Evolutionary conservation across 2,888 invertebrate genomes (phyloP).

Genomic region (Physocephala rufipes): DNA sequence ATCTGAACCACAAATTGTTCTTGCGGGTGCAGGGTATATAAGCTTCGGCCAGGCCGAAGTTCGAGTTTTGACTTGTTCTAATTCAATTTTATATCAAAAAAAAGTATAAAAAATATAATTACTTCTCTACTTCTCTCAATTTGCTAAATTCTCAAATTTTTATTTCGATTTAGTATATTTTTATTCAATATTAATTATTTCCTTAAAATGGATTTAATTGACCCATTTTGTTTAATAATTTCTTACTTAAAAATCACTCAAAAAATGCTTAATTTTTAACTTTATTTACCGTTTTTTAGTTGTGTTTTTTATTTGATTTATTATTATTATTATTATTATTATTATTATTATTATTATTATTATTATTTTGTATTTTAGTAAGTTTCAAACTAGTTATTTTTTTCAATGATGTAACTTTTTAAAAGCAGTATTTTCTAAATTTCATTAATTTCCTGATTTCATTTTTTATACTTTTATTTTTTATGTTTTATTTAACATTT

Average conservation of each 20-base stretch:
- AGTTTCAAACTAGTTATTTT: background rate
- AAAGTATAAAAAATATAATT: background rate
- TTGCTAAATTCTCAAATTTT: too few relatives aligned
- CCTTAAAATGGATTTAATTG: background rate
- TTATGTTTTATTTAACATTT: background rate
- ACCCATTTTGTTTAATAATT: background rate
- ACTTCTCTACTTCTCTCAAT: background rate
- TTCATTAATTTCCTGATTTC: background rate
- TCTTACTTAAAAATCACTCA: too few relatives aligned
- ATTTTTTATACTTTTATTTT: background rate
- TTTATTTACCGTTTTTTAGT: background rate
- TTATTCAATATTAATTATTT: background rate
- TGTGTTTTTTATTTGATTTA: conserved; percentile 5
- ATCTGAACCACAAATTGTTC: background rate
- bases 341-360: background rate
- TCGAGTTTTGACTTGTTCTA: background rate
- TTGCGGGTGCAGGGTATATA: background rate
- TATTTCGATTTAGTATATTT: too few relatives aligned
- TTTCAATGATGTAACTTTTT: background rate
- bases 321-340: background rate
- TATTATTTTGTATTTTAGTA: background rate
- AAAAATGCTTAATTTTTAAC: background rate
- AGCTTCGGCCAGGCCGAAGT: conserved; percentile 1
- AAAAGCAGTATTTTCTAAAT: background rate
- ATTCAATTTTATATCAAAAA: too few relatives aligned